Evolutionary conservation across 2,113 vertebrate species (phyloP).

Genomic region (Labeo catla): DNA sequence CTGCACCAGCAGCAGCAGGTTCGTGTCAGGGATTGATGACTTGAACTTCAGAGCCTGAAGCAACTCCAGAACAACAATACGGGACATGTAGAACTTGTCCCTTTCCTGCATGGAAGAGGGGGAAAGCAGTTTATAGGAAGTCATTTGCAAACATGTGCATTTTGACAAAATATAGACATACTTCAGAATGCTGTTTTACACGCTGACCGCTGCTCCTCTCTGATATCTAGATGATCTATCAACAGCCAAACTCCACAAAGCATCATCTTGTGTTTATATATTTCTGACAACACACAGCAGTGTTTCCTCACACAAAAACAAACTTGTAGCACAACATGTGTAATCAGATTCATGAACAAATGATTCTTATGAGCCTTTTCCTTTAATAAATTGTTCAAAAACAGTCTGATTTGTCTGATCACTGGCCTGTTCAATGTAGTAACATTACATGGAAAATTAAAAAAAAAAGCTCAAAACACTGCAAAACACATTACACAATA

Average conservation of each 20-base stretch:
- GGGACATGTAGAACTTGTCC: conserved; percentile 98
- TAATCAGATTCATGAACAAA: too few relatives aligned
- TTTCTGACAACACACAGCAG: not conserved
- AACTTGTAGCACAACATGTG: not conserved
- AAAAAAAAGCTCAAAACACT: too few relatives aligned
- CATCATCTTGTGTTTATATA: not conserved
- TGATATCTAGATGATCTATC: not conserved
- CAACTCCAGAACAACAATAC: conserved; percentile 93
- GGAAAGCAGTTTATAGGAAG: not conserved
- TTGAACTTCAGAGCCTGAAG: conserved; percentile 97
- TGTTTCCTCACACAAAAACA: not conserved
- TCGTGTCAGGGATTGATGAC: conserved; percentile 93
- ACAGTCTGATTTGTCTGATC: too few relatives aligned
- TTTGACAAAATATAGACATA: not conserved
- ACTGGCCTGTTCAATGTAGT: too few relatives aligned
- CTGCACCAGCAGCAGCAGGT: conserved; percentile 95
- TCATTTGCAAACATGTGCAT: not conserved
- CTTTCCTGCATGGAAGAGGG: conserved; percentile 82
- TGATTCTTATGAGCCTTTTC: too few relatives aligned
- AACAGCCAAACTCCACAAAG: not conserved
- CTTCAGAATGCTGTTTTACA: not conserved
- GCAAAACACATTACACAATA: not conserved
- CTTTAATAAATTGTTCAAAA: too few relatives aligned
- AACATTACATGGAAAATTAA: too few relatives aligned
- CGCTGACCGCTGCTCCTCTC: not conserved